Evolutionary conservation across 2,113 vertebrate species (phyloP).

Genomic region (Silurus meridionalis): DNA sequence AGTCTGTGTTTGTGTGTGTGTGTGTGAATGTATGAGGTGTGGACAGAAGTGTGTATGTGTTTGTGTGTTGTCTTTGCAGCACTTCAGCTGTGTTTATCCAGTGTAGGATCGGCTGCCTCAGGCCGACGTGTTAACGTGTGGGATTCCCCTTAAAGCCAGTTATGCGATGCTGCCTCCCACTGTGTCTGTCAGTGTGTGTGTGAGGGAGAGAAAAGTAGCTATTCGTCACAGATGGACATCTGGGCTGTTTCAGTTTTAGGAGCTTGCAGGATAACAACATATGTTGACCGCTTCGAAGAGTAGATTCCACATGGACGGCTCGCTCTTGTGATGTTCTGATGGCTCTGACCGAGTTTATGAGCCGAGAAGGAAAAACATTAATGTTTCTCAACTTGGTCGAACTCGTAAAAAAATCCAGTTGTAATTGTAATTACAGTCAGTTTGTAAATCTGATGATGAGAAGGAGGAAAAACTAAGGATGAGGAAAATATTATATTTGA

Average conservation of each 20-base stretch:
- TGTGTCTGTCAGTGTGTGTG: constrained; percentile 51
- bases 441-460: not conserved
- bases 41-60: constrained; percentile 34
- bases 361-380: not conserved
- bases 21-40: constrained; percentile 37
- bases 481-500: not conserved
- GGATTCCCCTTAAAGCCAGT: constrained; percentile 59
- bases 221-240: constrained; percentile 15
- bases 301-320: not conserved
- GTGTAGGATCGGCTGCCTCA: constrained; percentile 55
- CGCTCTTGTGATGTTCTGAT: not conserved
- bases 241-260: not conserved
- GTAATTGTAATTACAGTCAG: not conserved
- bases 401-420: not conserved
- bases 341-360: constrained; percentile 12
- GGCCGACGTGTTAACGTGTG: constrained; percentile 61
- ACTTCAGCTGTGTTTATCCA: constrained; percentile 64
- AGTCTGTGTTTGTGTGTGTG: constrained; percentile 20
- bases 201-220: constrained; percentile 8
- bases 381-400: not conserved
- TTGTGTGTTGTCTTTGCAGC: constrained; percentile 37
- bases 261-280: not conserved
- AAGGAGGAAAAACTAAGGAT: not conserved
- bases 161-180: constrained; percentile 50
- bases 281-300: not conserved